Evolutionary conservation across 1,140 invertebrate genomes (phyloP).

Genomic region (Aphis craccivora): DNA sequence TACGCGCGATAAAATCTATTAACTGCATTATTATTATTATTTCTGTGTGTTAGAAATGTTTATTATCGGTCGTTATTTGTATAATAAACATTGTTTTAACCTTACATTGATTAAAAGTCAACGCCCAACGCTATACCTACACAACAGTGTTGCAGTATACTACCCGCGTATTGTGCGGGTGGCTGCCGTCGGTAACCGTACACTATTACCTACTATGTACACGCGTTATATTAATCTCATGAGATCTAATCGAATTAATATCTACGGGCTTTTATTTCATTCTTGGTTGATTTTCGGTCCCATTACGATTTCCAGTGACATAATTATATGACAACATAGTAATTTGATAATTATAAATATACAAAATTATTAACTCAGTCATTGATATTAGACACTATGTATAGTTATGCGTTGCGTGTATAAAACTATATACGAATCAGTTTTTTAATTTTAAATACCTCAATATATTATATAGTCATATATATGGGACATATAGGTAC

Average conservation of each 20-base stretch:
- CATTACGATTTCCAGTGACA: neutral
- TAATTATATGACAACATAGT: no score
- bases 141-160: neutral
- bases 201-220: neutral
- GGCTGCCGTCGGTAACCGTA: neutral
- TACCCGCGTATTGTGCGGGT: neutral
- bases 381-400: neutral
- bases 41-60: neutral
- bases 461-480: neutral
- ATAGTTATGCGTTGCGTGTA: neutral
- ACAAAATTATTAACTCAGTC: neutral
- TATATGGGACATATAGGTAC: no score
- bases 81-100: slow-evolving; percentile 44
- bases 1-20: neutral
- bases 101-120: slow-evolving; percentile 27
- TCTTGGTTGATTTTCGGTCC: neutral
- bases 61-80: neutral
- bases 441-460: neutral
- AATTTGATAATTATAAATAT: no score
- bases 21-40: neutral
- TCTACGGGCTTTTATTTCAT: neutral
- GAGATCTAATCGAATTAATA: neutral
- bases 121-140: neutral
- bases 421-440: neutral
- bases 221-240: neutral